phyloP scores from a whole-genome alignment of 2,113 vertebrate species.

The Colaptes auratus region DNA sequence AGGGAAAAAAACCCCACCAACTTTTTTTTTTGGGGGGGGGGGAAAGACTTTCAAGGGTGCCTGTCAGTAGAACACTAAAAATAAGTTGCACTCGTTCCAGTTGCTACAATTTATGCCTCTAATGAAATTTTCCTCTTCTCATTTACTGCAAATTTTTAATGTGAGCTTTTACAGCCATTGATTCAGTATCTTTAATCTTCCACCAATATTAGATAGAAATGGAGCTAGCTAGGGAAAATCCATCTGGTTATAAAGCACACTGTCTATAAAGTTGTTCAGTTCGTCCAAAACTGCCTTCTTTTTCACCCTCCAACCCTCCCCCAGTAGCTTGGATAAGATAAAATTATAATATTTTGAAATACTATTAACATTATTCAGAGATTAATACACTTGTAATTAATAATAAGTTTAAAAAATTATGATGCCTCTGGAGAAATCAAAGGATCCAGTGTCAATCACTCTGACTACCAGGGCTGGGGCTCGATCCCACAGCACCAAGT shows the following conservation, averaged over 20 bases:
- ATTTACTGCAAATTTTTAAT: constrained; percentile 61
- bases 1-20: constrained; percentile 21
- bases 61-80: constrained; percentile 39
- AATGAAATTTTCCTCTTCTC: constrained; percentile 52
- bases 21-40: not conserved
- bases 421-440: constrained; percentile 50
- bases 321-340: not conserved
- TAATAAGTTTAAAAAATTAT: constrained; percentile 49
- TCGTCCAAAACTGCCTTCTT: constrained; percentile 14
- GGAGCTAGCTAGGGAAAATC: constrained; percentile 49
- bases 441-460: constrained; percentile 14
- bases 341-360: constrained; percentile 61
- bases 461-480: not conserved
- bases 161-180: constrained; percentile 55
- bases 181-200: constrained; percentile 62
- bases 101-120: constrained; percentile 54
- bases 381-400: constrained; percentile 60
- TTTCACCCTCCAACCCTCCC: not conserved
- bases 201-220: constrained; percentile 5
- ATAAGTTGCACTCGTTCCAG: not conserved
- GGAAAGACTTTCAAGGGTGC: not conserved
- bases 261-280: constrained; percentile 47
- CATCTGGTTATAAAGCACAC: constrained; percentile 30
- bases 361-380: constrained; percentile 22
- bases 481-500: not conserved